Conservation (phyloP, 2,113 vertebrate genomes). For the Hippocampus guttulatus region DNA sequence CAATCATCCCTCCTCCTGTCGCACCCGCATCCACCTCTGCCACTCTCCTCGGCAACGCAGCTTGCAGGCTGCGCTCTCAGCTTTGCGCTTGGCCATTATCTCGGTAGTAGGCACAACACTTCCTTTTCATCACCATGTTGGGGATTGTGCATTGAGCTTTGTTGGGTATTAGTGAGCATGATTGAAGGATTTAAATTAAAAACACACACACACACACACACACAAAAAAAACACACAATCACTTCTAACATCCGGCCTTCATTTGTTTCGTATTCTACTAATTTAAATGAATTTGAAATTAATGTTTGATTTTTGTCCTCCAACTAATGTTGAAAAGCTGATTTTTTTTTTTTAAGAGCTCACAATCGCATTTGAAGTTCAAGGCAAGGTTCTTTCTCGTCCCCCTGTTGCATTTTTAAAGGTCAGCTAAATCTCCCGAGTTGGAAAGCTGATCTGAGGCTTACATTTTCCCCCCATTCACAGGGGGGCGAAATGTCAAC, state of each 20-base stretch:
- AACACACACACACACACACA: no score
- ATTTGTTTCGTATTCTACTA: not conserved
- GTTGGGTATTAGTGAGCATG: not conserved
- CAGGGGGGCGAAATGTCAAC: constrained; percentile 42
- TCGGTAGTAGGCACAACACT: not conserved
- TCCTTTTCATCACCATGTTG: not conserved
- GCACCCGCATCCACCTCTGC: not conserved
- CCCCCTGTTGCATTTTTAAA: constrained; percentile 46
- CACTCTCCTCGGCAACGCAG: not conserved
- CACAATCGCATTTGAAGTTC: constrained; percentile 39
- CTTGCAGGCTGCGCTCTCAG: not conserved
- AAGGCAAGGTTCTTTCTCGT: constrained; percentile 20
- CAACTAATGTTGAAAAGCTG: constrained; percentile 22
- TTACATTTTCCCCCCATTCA: constrained; percentile 26
- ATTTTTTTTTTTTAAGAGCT: constrained; percentile 9
- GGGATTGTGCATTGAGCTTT: not conserved
- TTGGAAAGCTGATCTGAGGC: constrained; percentile 36
- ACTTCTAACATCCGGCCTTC: no score
- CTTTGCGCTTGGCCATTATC: not conserved
- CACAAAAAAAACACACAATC: no score
- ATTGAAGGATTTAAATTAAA: no score
- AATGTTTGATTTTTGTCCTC: constrained; percentile 11
- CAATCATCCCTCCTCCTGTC: not conserved
- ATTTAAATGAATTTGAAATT: not conserved
- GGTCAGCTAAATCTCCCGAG: constrained; percentile 50